Percentiles rank a stretch among this genome's conserved stretches.
phyloP scores from a whole-genome alignment of 1,140 invertebrate genomes.

The Drosophila sturtevanti region DNA sequence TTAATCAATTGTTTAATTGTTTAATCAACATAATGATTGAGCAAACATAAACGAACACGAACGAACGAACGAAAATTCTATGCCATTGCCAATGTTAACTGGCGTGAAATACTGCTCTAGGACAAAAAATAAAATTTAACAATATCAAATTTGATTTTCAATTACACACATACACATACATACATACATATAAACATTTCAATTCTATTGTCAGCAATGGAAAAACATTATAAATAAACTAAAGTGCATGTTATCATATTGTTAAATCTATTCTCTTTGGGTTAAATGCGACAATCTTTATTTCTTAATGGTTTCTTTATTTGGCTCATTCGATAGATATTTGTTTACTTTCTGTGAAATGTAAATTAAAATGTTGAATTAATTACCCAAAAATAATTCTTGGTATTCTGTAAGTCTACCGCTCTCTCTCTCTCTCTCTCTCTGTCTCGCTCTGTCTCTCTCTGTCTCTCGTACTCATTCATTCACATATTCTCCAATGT shows the following conservation, averaged over 20 bases:
- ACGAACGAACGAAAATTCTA: background rate
- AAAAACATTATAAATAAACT: too few relatives aligned
- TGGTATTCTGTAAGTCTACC: constrained; percentile 38
- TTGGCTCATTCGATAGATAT: too few relatives aligned
- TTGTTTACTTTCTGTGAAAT: constrained; percentile 57
- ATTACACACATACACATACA: too few relatives aligned
- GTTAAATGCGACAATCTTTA: background rate
- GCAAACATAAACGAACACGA: constrained; percentile 6
- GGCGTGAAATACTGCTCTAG: constrained; percentile 7
- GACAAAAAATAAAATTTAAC: background rate
- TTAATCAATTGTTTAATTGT: constrained; percentile 76
- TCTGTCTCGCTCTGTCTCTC: constrained; percentile 31
- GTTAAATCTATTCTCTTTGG: background rate
- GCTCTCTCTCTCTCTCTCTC: constrained; percentile 17
- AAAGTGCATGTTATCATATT: background rate
- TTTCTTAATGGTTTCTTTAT: background rate
- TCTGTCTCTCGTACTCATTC: background rate
- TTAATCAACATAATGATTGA: constrained; percentile 34
- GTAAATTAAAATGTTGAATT: constrained; percentile 76
- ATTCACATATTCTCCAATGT: too few relatives aligned
- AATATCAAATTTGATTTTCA: too few relatives aligned
- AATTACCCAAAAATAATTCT: constrained; percentile 60
- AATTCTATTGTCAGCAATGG: too few relatives aligned
- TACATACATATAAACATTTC: too few relatives aligned
- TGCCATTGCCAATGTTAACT: background rate